phyloP scores from a whole-genome alignment of 1,140 invertebrate genomes.

The Cyclina sinensis region DNA sequence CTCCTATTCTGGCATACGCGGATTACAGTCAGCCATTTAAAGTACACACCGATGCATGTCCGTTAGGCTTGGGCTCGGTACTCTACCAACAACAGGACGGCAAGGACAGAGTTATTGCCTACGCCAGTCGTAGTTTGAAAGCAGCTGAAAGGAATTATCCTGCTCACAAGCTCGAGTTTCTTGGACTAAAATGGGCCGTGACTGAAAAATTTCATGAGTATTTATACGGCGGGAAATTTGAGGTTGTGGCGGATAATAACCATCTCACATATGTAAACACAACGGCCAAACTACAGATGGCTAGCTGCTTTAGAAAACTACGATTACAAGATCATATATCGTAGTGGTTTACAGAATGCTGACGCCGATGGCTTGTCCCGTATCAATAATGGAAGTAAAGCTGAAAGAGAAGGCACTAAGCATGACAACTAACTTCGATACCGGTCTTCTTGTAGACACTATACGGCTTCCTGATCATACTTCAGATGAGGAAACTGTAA shows the following conservation, averaged over 20 bases:
- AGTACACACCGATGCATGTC: slow-evolving; percentile 73
- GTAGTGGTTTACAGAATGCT: not conserved
- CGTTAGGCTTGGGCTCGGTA: not conserved
- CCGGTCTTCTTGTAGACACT: not conserved
- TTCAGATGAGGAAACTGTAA: not conserved
- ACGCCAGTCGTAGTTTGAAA: slow-evolving; percentile 50
- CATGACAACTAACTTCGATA: not conserved
- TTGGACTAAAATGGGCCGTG: slow-evolving; percentile 19
- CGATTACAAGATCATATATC: slow-evolving; percentile 27
- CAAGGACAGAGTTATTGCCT: slow-evolving; percentile 12
- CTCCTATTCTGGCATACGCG: slow-evolving; percentile 70
- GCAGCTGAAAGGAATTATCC: not conserved
- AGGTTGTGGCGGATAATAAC: slow-evolving; percentile 43
- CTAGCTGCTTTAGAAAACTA: slow-evolving; percentile 44
- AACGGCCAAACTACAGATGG: slow-evolving; percentile 41
- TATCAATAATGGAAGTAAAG: not conserved
- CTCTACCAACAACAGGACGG: slow-evolving; percentile 71
- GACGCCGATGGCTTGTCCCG: slow-evolving; percentile 38
- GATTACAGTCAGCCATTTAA: slow-evolving; percentile 69
- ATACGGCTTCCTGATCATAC: not conserved
- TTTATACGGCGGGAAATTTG: slow-evolving; percentile 48
- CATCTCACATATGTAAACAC: slow-evolving; percentile 40
- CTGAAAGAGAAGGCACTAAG: not conserved
- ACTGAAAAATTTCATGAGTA: slow-evolving; percentile 66
- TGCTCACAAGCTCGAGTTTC: not conserved